Conservation (phyloP, 2,888 invertebrate genomes). For the Ophion slaviceki region DNA sequence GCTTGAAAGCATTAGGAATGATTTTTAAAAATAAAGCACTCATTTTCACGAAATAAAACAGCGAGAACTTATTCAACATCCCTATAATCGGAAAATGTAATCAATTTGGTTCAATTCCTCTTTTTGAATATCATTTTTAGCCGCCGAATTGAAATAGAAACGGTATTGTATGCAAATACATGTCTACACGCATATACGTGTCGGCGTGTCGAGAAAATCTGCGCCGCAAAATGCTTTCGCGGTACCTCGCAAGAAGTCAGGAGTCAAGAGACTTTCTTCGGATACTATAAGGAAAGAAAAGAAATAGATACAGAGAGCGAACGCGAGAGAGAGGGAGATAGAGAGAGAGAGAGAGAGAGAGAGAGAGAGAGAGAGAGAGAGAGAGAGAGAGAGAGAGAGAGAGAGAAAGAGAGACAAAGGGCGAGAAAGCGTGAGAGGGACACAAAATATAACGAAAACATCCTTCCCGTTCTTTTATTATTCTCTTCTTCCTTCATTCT, state of each 20-base stretch:
- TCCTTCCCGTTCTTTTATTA: conserved; percentile 26
- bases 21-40: no score
- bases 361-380: no score
- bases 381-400: no score
- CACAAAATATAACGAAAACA: conserved; percentile 49
- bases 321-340: conserved; percentile 14
- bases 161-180: neutral
- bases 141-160: neutral
- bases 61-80: no score
- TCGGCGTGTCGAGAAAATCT: conserved; percentile 40
- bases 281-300: conserved; percentile 13
- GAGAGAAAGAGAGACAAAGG: no score
- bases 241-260: conserved; percentile 41
- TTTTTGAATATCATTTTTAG: no score
- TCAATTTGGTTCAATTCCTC: no score
- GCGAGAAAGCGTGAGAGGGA: no score
- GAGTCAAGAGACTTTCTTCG: conserved; percentile 51
- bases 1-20: no score
- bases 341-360: neutral
- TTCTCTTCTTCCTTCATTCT: conserved; percentile 27
- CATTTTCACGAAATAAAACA: no score
- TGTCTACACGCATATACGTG: neutral
- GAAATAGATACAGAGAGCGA: neutral
- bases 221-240: conserved; percentile 43
- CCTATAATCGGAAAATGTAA: neutral